phyloP scores from a whole-genome alignment of 2,113 vertebrate species.

The Chaetops frenatus region DNA sequence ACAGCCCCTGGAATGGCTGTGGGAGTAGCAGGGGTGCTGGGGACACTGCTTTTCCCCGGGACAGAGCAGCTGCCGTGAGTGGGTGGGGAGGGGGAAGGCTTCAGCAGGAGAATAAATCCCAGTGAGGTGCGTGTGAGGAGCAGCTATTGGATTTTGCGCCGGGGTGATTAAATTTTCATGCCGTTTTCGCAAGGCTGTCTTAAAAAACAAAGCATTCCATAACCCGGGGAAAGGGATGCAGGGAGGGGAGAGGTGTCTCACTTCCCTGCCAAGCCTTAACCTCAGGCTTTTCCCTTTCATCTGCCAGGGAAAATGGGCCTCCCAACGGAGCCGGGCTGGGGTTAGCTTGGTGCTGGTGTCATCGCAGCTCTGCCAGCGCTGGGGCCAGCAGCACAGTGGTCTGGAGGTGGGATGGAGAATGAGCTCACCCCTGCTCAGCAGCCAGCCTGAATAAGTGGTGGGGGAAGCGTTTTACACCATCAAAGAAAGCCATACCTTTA shows the following conservation, averaged over 20 bases:
- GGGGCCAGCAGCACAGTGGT: neutral
- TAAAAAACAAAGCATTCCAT: neutral
- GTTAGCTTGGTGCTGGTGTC: neutral
- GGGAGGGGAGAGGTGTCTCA: neutral
- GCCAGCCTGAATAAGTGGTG: neutral
- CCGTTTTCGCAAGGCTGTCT: neutral
- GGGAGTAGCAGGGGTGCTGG: accelerated
- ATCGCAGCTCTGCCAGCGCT: neutral
- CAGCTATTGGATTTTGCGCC: neutral
- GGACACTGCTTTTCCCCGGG: accelerated
- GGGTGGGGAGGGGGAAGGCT: neutral
- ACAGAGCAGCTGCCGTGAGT: accelerated
- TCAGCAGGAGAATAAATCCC: neutral
- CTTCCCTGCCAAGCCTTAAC: neutral
- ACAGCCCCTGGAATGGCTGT: neutral
- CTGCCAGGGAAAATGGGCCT: neutral
- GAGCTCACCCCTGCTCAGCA: neutral
- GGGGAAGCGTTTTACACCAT: neutral
- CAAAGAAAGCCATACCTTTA: neutral
- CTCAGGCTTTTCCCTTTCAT: neutral
- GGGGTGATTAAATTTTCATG: constrained; percentile 12
- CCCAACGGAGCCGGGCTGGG: neutral
- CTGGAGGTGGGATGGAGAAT: neutral
- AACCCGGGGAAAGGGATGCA: neutral
- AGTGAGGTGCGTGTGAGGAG: neutral